phyloP scores from a whole-genome alignment of 2,797 vertebrate species.

The Australoheros facetus region DNA sequence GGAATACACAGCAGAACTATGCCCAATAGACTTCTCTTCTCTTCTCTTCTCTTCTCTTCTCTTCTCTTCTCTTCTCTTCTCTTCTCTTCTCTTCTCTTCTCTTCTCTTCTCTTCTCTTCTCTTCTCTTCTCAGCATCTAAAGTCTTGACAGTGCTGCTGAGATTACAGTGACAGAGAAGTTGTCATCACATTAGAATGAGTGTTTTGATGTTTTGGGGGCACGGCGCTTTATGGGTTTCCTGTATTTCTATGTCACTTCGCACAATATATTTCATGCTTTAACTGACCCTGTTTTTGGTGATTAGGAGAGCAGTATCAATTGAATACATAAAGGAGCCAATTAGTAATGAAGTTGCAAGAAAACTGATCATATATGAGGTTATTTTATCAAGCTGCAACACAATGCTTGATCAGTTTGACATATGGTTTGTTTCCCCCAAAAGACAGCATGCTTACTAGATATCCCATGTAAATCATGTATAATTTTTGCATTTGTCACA shows the following conservation, averaged over 20 bases:
- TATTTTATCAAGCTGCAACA: not conserved
- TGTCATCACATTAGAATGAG: constrained; percentile 46
- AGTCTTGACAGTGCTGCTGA: constrained; percentile 32
- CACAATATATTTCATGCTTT: constrained; percentile 26
- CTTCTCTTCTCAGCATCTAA: constrained; percentile 7
- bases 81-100: not conserved
- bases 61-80: not conserved
- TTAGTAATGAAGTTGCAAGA: not conserved
- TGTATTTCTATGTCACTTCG: constrained; percentile 22
- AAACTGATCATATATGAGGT: not conserved
- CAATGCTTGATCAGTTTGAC: not conserved
- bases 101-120: constrained; percentile 10
- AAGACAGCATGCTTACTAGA: not conserved
- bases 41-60: not conserved
- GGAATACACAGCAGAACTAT: not conserved
- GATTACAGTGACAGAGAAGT: constrained; percentile 39
- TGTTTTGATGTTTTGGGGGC: constrained; percentile 46
- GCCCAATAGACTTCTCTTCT: not conserved
- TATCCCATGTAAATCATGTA: not conserved
- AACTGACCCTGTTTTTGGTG: constrained; percentile 10
- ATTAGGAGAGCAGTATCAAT: constrained; percentile 4
- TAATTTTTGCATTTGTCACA: not conserved
- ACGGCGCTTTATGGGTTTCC: constrained; percentile 28
- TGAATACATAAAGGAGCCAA: not conserved
- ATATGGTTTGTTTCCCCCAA: not conserved